Percentiles rank a stretch among this genome's conserved stretches.
Conservation (phyloP, 1,140 invertebrate species). For the Tetragonula clypearis region DNA sequence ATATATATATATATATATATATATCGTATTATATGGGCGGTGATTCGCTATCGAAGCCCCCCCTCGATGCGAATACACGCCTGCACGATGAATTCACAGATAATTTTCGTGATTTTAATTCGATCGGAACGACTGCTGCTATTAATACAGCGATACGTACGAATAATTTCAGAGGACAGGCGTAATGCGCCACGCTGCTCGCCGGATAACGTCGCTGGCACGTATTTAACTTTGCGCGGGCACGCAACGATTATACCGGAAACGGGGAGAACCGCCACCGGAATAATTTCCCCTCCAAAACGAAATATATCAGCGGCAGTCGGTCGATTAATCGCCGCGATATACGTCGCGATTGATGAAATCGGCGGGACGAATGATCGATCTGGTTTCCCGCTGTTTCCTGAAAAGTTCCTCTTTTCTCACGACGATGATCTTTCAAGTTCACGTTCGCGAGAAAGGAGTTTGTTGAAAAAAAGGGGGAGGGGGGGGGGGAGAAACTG, state of each 20-base stretch:
- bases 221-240: slow-evolving; percentile 35
- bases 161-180: slow-evolving; percentile 17
- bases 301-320: slow-evolving; percentile 3
- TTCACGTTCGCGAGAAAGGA: no score
- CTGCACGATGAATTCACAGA: not conserved
- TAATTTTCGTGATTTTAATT: slow-evolving; percentile 27
- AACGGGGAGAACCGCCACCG: slow-evolving; percentile 1
- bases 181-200: not conserved
- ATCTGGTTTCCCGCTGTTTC: not conserved
- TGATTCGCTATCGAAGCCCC: not conserved
- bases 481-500: no score
- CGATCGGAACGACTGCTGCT: not conserved
- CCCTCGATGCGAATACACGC: no score
- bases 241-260: slow-evolving; percentile 21
- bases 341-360: not conserved
- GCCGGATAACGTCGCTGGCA: slow-evolving; percentile 12
- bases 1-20: not conserved
- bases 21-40: not conserved
- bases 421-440: no score
- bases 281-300: slow-evolving; percentile 10
- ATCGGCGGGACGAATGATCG: slow-evolving; percentile 14
- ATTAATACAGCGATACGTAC: not conserved
- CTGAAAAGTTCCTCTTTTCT: no score
- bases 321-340: slow-evolving; percentile 18
- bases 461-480: no score